A percentile compares a stretch with the other conserved stretches of the same genome.
Conservation (phyloP, 2,888 invertebrate genomes). For the Drosophila rubida region DNA sequence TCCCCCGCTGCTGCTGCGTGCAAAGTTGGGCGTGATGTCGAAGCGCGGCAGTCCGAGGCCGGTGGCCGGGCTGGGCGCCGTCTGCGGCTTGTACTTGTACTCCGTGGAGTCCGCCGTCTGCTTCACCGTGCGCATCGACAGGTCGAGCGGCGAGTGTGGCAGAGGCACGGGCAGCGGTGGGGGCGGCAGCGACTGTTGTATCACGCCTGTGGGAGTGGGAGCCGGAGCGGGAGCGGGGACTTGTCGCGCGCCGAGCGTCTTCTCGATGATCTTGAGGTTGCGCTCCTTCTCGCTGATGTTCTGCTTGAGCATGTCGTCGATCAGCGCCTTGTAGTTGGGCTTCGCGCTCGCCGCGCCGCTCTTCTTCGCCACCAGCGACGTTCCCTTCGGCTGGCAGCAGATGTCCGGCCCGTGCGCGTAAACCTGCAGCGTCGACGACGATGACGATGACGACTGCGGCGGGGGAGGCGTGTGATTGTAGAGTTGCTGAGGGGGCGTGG, state of each 20-base stretch:
- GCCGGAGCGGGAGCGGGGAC: background rate
- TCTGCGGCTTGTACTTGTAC: constrained; percentile 68
- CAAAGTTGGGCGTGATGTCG: constrained; percentile 91
- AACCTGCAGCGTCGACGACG: constrained; percentile 60
- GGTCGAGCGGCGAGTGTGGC: constrained; percentile 90
- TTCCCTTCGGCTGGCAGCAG: constrained; percentile 48
- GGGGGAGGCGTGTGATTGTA: constrained; percentile 48
- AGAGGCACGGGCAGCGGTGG: too few species aligned
- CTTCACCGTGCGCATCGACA: constrained; percentile 95
- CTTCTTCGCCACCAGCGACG: constrained; percentile 50
- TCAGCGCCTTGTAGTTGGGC: constrained; percentile 83
- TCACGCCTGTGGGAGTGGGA: background rate
- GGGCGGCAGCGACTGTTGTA: too few species aligned
- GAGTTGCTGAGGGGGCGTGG: constrained; percentile 54
- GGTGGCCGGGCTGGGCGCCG: background rate
- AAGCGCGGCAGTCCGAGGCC: constrained; percentile 88
- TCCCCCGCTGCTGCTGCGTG: constrained; percentile 38
- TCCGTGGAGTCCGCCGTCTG: constrained; percentile 95
- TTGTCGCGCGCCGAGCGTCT: constrained; percentile 67
- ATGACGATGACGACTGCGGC: constrained; percentile 10
- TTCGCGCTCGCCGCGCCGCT: constrained; percentile 57
- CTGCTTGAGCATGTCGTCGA: constrained; percentile 81
- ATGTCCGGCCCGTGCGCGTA: constrained; percentile 73
- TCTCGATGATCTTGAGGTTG: constrained; percentile 84
- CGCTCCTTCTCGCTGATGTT: constrained; percentile 83